These are phyloP conservation scores for Aplysina aerophoba DNA, from an alignment of 37 sponge, comb jelly and placozoan genomes.

Conservation along the genomic window DNA sequence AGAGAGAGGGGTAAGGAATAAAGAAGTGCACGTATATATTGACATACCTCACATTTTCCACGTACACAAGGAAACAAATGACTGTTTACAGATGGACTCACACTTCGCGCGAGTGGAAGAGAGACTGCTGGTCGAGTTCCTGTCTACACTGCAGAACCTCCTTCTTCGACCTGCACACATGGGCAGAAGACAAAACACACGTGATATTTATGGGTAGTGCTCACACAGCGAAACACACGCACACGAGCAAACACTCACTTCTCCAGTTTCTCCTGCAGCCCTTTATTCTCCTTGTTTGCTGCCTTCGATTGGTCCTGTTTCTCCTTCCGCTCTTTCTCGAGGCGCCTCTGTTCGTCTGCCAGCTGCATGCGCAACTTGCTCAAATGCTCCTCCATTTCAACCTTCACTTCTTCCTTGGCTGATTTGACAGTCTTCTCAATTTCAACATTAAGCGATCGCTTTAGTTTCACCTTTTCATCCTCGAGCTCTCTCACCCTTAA, in stretches of 20 bases:
- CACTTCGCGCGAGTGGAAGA: neutral
- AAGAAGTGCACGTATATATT: too few relatives aligned
- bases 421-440: slow-evolving; percentile 18
- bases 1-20: too few relatives aligned
- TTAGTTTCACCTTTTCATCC: slow-evolving; percentile 31
- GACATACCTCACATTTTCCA: too few relatives aligned
- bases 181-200: neutral
- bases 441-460: slow-evolving; percentile 17
- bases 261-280: neutral
- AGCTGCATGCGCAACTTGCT: neutral
- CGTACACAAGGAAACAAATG: too few relatives aligned
- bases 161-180: neutral
- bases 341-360: slow-evolving; percentile 6
- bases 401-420: neutral
- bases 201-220: neutral
- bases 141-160: slow-evolving; percentile 4
- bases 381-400: neutral
- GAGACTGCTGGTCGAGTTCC: neutral
- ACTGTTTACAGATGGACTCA: neutral
- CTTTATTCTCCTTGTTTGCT: slow-evolving; percentile 5
- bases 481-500: slow-evolving; percentile 6
- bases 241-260: neutral
- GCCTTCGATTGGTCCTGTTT: slow-evolving; percentile 10
- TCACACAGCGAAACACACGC: too few relatives aligned
- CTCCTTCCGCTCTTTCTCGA: slow-evolving; percentile 21